phyloP scores from a whole-genome alignment of 1,140 invertebrate species.

The Pinna nobilis region DNA sequence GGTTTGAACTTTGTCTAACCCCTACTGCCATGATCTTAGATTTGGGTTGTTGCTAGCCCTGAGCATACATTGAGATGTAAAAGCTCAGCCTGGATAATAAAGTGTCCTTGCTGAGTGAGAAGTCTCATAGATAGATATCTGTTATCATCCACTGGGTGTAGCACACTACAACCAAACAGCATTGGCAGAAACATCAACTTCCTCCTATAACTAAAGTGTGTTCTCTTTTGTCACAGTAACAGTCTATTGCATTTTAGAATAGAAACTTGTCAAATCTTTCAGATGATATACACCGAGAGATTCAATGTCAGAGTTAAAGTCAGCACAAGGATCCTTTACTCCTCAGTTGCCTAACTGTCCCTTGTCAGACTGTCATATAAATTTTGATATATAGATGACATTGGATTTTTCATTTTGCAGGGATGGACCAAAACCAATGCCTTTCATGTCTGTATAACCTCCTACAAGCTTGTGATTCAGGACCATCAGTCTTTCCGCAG shows the following conservation, averaged over 20 bases:
- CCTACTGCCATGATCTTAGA: too few relatives aligned
- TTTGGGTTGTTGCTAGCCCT: too few relatives aligned
- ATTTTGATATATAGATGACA: neutral
- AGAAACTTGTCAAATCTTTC: neutral
- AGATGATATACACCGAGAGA: neutral
- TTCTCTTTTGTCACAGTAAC: too few relatives aligned
- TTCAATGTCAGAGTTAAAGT: neutral
- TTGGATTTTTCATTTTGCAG: conserved; percentile 70
- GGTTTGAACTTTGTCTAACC: too few relatives aligned
- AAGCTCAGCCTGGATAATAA: too few relatives aligned
- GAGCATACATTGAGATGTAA: too few relatives aligned
- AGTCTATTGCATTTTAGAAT: too few relatives aligned
- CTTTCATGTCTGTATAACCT: conserved; percentile 99
- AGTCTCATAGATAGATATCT: conserved; percentile 12
- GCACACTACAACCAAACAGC: conserved; percentile 30
- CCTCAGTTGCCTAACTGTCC: too few relatives aligned
- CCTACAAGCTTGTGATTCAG: conserved; percentile 99
- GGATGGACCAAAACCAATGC: conserved; percentile 99
- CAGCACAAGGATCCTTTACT: too few relatives aligned
- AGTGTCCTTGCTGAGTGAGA: conserved; percentile 6
- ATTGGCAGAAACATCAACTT: conserved; percentile 26
- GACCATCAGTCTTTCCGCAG: conserved; percentile 98
- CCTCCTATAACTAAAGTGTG: neutral
- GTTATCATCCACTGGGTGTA: conserved; percentile 36
- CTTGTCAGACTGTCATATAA: neutral